Base-by-base conservation (phyloP, 2,113 vertebrate species). In the Electrona antarctica region DNA sequence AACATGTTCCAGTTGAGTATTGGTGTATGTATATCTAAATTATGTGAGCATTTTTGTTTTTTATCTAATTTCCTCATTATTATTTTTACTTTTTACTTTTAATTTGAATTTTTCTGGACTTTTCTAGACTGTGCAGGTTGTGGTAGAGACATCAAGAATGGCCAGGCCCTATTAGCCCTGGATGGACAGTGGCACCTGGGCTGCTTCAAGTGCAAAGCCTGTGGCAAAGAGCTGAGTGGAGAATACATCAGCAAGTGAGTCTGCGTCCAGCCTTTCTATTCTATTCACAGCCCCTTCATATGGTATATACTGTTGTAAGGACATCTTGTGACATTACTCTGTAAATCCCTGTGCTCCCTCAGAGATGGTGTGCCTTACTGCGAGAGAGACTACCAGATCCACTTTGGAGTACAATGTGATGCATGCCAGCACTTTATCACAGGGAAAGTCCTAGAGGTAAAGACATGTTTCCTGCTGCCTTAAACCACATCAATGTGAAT, bases 221-320 rank as follows among this genome's bases (percentile, higher is more conserved):
- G 98, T 5, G 91, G 91, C 7, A 97, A 95, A 75, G 95, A 97
- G 33, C 94, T 99, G 59, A 98, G 94, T 0, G 97, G 96, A 50
- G 97, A 99, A 79, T 99, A 99, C 85, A 98, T 99, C 93, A 99
- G 96, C 96, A 99, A 97, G 97, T 99, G 92, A 95, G 93, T 79
- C 51, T 46, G 59, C 54, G 49, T 33, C 45, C 13, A 21, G 10
- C 12, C 28, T 74, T 6, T 61, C 7, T 7, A 1, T 21, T 21
- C 9, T 21, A 21, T 6, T 56, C 73, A 74, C 12, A 45, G 12
- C 67, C n/a, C 41, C 29, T 47, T 8, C 13, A 41, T 41, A 41
- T 21, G 21, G 21, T 21, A 21, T 21, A 21, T 41, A 41, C 33
- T 41, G 33, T 41, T 41, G 33, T 41, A 41, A 41, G 33, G 5